Conservation (phyloP, 2,113 vertebrate species). For the Amblyornis subalaris region DNA sequence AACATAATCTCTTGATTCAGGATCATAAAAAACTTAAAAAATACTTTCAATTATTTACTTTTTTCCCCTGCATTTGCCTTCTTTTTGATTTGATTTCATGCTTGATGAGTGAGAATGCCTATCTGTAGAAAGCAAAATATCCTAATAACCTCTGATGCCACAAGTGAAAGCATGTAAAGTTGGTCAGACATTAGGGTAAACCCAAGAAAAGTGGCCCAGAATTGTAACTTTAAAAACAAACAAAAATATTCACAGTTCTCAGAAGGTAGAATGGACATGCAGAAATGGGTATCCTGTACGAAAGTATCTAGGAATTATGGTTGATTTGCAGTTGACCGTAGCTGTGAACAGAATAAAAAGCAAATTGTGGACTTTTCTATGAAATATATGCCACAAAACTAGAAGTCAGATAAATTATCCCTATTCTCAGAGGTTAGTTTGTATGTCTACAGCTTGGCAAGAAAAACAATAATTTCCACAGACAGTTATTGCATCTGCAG, state of each 20-base stretch:
- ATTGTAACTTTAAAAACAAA: neutral
- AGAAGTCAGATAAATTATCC: neutral
- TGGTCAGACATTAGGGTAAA: neutral
- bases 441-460: neutral
- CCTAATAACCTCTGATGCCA: neutral
- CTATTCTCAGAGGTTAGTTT: neutral
- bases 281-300: neutral
- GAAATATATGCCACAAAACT: neutral
- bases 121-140: neutral
- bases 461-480: neutral
- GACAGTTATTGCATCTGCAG: neutral
- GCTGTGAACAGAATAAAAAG: neutral
- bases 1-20: neutral
- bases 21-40: neutral
- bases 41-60: neutral
- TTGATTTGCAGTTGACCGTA: neutral
- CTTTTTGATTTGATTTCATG: neutral
- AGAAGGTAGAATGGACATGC: neutral
- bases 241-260: neutral
- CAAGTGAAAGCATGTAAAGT: neutral
- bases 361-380: neutral
- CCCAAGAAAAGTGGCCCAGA: neutral
- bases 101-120: neutral
- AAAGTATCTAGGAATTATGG: neutral
- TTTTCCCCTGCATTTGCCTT: neutral